A percentile compares a stretch with the other conserved stretches of the same genome.
phyloP scores from a whole-genome alignment of 2,113 vertebrate genomes.

The Phoxinus phoxinus region DNA sequence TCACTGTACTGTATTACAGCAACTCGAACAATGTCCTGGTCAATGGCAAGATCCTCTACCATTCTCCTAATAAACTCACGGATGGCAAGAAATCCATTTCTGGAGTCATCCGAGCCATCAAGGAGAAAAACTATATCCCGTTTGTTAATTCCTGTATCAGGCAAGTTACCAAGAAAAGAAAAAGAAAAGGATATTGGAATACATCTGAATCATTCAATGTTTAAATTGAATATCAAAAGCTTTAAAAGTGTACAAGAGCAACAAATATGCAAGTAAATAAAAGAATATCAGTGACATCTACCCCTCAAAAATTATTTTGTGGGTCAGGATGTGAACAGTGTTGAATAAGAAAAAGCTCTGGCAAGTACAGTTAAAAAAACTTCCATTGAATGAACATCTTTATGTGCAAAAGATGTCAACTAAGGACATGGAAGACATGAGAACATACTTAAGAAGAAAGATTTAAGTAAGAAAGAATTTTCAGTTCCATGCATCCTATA shows the following conservation, averaged over 20 bases:
- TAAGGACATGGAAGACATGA: slow-evolving; percentile 41
- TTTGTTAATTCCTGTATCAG: slow-evolving; percentile 65
- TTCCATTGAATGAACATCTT: slow-evolving; percentile 56
- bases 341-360: slow-evolving; percentile 4
- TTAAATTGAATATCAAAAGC: slow-evolving; percentile 31
- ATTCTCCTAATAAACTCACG: slow-evolving; percentile 75
- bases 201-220: slow-evolving; percentile 45
- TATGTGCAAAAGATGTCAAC: slow-evolving; percentile 57
- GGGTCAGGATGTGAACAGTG: slow-evolving; percentile 26
- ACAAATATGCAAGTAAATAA: slow-evolving; percentile 17
- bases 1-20: slow-evolving; percentile 75
- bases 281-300: slow-evolving; percentile 20
- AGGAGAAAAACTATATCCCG: slow-evolving; percentile 83
- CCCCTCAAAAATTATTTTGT: slow-evolving; percentile 14
- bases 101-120: slow-evolving; percentile 84
- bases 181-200: slow-evolving; percentile 52
- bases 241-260: slow-evolving; percentile 12
- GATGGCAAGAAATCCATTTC: slow-evolving; percentile 78
- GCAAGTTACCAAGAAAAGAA: slow-evolving; percentile 69
- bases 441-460: slow-evolving; percentile 27
- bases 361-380: slow-evolving; percentile 5
- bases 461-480: not conserved
- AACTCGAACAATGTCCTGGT: slow-evolving; percentile 67
- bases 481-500: not conserved
- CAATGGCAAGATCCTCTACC: slow-evolving; percentile 68